These are phyloP conservation scores for Orchesella flavescens DNA, from an alignment of 2,888 invertebrate species.

Conservation along the genomic window DNA sequence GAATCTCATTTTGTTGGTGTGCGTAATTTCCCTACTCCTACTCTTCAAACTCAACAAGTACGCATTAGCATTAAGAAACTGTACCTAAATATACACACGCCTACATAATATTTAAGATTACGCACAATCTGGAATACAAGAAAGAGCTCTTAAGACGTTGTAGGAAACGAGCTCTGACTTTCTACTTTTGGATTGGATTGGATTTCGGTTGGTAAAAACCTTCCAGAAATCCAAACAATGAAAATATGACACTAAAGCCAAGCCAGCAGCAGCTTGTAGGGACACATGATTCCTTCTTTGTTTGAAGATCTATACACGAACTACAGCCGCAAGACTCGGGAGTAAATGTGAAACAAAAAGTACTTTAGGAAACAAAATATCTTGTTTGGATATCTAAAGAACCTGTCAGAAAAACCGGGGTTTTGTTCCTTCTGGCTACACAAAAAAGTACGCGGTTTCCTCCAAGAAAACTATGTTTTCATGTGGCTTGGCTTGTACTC, in stretches of 20 bases:
- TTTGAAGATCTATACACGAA: not conserved
- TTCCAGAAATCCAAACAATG: too few species aligned
- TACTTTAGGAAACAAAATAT: slow-evolving; percentile 16
- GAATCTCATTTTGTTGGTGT: not conserved
- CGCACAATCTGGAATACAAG: too few species aligned
- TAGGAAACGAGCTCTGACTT: too few species aligned
- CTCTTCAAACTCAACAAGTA: too few species aligned
- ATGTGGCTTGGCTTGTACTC: not conserved
- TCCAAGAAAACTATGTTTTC: not conserved
- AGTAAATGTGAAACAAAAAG: slow-evolving; percentile 25
- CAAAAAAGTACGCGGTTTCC: not conserved
- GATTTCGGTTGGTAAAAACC: too few species aligned
- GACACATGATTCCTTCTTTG: not conserved
- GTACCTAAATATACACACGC: too few species aligned
- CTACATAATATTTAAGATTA: too few species aligned
- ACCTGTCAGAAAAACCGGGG: not conserved
- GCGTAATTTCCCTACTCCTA: not conserved
- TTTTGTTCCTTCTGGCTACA: not conserved
- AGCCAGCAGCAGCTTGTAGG: too few species aligned
- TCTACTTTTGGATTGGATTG: too few species aligned
- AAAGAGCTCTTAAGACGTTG: too few species aligned
- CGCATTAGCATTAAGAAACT: too few species aligned
- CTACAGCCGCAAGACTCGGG: not conserved
- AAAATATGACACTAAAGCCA: too few species aligned
- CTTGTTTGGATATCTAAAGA: slow-evolving; percentile 13